Evolutionary conservation across 1,140 invertebrate species (phyloP), one percentile per base, ranked within the genome.

Genomic region (Caenorhabditis inopinata): DNA sequence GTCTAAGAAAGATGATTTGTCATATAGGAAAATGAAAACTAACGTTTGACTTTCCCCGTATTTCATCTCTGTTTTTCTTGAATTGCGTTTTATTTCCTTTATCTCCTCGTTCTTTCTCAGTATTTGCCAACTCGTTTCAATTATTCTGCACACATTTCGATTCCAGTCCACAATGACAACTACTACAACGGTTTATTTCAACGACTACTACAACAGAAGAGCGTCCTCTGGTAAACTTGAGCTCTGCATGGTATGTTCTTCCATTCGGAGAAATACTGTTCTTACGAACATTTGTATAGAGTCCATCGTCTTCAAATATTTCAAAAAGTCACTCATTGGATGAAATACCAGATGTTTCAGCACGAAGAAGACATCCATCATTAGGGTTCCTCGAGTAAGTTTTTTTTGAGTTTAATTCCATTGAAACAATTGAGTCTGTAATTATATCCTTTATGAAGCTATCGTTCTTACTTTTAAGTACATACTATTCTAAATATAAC

Each of bases 121-220:
- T 68, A 68, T 68, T 68, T 68, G 58, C 58, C 58, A 58, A 32
- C 35, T 21, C 25, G 53, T 58, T 32, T 58, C 53, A 58, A 16
- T 16, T 58, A 29, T 51, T 51, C 49, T 9, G 49, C 49, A 25
- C 49, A 51, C 5, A 51, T 23, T 7, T 42, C 27, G 32, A 16
- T 29, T 2, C n/a, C 38, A 42, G 38, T 21, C 25, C 29, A 21
- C 32, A 18, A 68, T 68, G 58, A 68, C n/a, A n/a, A n/a, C 12
- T 25, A 38, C 7, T 9, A 16, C 58, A 21, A 38, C 58, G 0
- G 58, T 68, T 18, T 68, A 68, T 32, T 68, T 68, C 23, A 18
- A 68, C 58, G 32, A 68, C 32, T 68, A 68, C 32, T 68, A 68
- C 58, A 35, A 68, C 32, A 11, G 58, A 68, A 11, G 58, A 4